Evolutionary conservation across 1,140 invertebrate species (phyloP).

Genomic region (Spodoptera litura): DNA sequence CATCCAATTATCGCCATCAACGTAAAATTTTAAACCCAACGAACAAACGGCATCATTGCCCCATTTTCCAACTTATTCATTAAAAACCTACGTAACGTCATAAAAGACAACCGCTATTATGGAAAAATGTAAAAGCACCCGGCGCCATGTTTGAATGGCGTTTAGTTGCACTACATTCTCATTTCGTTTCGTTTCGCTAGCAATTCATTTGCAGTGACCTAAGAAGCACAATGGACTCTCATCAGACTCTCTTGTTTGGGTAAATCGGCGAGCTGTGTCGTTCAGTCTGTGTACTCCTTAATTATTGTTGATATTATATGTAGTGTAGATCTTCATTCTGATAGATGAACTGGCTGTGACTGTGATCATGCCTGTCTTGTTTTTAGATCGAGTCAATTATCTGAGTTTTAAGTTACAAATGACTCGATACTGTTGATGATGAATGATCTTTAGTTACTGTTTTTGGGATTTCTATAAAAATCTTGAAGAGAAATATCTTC

Average conservation of each 20-base stretch:
- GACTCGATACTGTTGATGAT: too few species aligned
- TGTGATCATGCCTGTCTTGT: too few species aligned
- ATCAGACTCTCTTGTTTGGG: constrained; percentile 79
- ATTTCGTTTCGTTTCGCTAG: constrained; percentile 43
- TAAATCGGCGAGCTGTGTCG: constrained; percentile 54
- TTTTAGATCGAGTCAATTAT: too few species aligned
- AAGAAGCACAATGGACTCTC: constrained; percentile 77
- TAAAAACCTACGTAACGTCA: constrained; percentile 3
- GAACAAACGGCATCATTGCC: too few species aligned
- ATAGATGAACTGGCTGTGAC: background rate
- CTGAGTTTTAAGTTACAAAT: too few species aligned
- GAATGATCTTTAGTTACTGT: too few species aligned
- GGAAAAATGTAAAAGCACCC: background rate
- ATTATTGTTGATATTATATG: constrained; percentile 51
- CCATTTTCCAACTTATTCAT: background rate
- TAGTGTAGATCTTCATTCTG: background rate
- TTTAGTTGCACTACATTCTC: constrained; percentile 34
- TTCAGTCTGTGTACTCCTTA: constrained; percentile 55
- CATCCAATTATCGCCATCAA: too few species aligned
- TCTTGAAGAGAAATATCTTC: too few species aligned
- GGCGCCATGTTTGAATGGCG: constrained; percentile 10
- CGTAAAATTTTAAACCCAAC: too few species aligned
- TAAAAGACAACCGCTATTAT: background rate
- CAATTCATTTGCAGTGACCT: constrained; percentile 67
- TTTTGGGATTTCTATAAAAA: too few species aligned